Evolutionary conservation across 2,797 vertebrate species (phyloP).

Genomic region (Hoplostethus atlanticus): DNA sequence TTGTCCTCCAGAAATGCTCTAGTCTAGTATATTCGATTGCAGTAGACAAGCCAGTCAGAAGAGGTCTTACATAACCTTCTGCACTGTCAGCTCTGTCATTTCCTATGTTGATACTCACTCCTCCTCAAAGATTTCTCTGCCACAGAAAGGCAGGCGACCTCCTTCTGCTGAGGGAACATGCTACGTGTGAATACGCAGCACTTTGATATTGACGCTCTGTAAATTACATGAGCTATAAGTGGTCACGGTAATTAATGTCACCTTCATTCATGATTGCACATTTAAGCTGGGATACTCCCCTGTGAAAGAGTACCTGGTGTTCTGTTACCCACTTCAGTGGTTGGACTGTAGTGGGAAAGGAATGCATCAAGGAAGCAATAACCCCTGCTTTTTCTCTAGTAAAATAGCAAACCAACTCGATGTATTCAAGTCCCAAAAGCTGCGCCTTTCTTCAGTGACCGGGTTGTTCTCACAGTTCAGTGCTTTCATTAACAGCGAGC

Average conservation of each 20-base stretch:
- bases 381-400: not conserved
- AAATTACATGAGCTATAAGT: too few species aligned
- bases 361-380: slow-evolving; percentile 10
- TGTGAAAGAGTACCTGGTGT: not conserved
- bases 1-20: not conserved
- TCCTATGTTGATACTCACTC: not conserved
- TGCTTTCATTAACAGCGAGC: not conserved
- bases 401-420: not conserved
- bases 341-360: not conserved
- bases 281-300: not conserved
- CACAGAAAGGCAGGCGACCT: not conserved
- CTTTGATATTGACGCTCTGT: not conserved
- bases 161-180: not conserved
- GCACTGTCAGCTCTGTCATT: not conserved
- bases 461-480: not conserved
- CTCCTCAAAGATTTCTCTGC: not conserved
- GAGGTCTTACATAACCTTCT: not conserved
- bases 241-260: not conserved
- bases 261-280: not conserved
- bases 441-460: not conserved
- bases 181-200: not conserved
- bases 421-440: not conserved
- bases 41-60: not conserved
- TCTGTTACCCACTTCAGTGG: not conserved
- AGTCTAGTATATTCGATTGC: not conserved